Evolutionary conservation across 2,113 vertebrate genomes (phyloP), one percentile per base, ranked within the genome.

Genomic region (Mohoua ochrocephala): DNA sequence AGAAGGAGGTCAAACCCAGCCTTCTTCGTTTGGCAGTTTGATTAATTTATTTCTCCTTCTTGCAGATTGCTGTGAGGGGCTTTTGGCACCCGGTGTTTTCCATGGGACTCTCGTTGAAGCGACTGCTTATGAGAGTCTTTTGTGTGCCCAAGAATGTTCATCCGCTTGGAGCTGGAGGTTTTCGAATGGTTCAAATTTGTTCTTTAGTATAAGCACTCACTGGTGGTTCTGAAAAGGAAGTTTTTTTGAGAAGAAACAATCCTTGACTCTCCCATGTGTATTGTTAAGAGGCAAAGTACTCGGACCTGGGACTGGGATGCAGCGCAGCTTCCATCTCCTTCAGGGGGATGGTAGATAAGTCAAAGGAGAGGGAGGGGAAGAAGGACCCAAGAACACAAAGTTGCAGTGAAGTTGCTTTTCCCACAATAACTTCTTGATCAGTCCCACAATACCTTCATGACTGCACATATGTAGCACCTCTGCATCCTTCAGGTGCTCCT

Each of bases 1-100:
- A 98, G 98, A 98, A 98, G 98, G 98, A 98, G 99, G 99, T 99
- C 99, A 99, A 97, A 96, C 95, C 97, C 96, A 97, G 98, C 97
- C 97, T 98, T 98, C 98, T 98, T 98, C 93, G 56, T 98, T 98
- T 99, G 99, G 98, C 98, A 98, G 98, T 89, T 98, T 99, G 99
- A 99, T 99, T 99, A 99, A 99, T 99, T 99, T 98, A 98, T 98
- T 98, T 98, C 98, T 98, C 98, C 98, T 98, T 98, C 98, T 97
- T 96, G 98, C 97, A 97, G 98, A 98, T 98, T 97, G 98, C 98
- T 98, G 96, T 97, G 94, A 98, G 98, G 98, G 97, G 97, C 97
- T 98, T 98, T 98, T 98, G 98, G 98, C 98, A 98, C 98, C 98
- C 92, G 73, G 85, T 97, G 97, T 96, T 98, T 98, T 98, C 97